Evolutionary conservation across 2,888 invertebrate genomes (phyloP).

Genomic region (Cosmia trapezina): DNA sequence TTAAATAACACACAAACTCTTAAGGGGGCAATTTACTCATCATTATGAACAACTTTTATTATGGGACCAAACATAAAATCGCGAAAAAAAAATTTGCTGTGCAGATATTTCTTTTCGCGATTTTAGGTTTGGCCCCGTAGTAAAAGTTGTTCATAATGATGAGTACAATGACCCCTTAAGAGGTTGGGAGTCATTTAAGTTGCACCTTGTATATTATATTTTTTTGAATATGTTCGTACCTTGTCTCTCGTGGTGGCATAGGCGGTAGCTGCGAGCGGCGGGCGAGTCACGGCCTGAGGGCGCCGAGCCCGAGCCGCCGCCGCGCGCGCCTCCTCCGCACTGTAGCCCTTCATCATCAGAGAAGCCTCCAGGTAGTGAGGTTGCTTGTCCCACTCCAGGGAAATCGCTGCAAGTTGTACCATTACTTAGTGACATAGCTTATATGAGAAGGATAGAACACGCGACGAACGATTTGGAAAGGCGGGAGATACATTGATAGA

Average conservation of each 20-base stretch:
- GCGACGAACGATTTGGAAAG: constrained; percentile 24
- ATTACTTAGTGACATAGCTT: neutral
- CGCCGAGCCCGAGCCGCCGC: constrained; percentile 78
- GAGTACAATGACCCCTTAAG: no score
- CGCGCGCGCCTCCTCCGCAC: constrained; percentile 88
- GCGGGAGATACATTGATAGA: constrained; percentile 4
- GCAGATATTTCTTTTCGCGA: no score
- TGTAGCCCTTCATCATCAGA: constrained; percentile 95
- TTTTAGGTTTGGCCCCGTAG: no score
- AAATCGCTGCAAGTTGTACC: constrained; percentile 83
- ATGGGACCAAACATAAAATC: no score
- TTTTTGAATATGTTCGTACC: constrained; percentile 66
- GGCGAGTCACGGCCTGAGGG: constrained; percentile 80
- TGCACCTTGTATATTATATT: no score
- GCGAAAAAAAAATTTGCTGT: no score
- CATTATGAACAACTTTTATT: no score
- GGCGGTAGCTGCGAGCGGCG: constrained; percentile 88
- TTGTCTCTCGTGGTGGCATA: constrained; percentile 88
- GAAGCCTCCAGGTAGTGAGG: constrained; percentile 94
- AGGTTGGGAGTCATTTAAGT: no score
- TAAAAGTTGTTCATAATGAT: no score
- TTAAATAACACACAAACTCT: no score
- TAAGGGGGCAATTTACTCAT: no score
- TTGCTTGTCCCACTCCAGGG: constrained; percentile 91
- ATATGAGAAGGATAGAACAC: constrained; percentile 8